Evolutionary conservation across 2,888 invertebrate species (phyloP).

Genomic region (Yponomeuta cagnagella): DNA sequence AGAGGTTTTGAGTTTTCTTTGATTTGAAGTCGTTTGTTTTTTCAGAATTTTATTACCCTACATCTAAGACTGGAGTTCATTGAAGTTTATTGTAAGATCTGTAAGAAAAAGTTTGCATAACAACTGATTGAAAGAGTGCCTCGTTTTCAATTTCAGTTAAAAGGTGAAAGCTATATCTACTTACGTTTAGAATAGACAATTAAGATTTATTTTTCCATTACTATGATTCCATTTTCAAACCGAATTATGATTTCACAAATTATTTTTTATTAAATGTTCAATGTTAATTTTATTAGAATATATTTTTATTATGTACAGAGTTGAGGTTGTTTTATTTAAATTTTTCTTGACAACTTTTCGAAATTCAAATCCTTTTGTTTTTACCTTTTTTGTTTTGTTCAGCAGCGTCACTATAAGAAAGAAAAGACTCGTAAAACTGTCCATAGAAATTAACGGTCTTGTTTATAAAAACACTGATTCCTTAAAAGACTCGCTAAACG

Average conservation of each 20-base stretch:
- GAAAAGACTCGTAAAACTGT: too few relatives aligned
- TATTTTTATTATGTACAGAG: background rate
- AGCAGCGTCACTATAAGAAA: too few relatives aligned
- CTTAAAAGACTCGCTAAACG: too few relatives aligned
- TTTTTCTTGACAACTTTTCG: too few relatives aligned
- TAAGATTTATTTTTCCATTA: conserved; percentile 1
- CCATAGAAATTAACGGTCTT: too few relatives aligned
- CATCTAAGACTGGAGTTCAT: background rate
- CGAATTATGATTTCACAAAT: background rate
- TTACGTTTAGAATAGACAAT: background rate
- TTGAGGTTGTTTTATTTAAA: background rate
- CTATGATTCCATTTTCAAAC: background rate
- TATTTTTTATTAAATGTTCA: background rate
- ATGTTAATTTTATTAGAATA: background rate
- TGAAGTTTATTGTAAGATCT: background rate
- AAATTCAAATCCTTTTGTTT: too few relatives aligned
- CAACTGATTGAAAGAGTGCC: background rate
- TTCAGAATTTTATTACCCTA: too few relatives aligned
- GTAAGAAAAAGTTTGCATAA: background rate
- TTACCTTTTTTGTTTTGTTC: too few relatives aligned
- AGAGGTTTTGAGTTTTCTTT: too few relatives aligned
- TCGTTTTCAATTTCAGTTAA: conserved; percentile 17
- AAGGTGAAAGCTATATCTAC: conserved; percentile 11
- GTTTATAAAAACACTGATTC: too few relatives aligned
- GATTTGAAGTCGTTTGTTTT: too few relatives aligned